Base-by-base conservation (phyloP, 2,888 invertebrate species). In the Nomada ruficornis region DNA sequence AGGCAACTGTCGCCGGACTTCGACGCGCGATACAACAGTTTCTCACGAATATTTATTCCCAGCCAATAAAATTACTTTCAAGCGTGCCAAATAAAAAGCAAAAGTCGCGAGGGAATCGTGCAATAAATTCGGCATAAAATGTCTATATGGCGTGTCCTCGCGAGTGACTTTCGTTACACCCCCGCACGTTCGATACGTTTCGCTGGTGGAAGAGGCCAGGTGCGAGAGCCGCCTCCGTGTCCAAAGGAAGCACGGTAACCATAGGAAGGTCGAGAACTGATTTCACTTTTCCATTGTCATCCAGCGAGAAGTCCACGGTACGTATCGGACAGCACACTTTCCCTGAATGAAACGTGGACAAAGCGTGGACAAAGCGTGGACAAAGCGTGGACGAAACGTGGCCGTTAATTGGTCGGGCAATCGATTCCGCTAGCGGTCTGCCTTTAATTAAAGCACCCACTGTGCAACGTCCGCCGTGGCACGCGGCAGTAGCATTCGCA, bases 231-330 rank as follows among this genome's bases (percentile, higher is more conserved):
- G 23, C 23, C 65, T 13, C 42, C 59, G 44, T 44, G 70, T 47
- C 62, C 64, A 54, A 76, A 76, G 60, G 68, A 80, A 65, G 47
- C 52, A 29, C 13, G 42, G 20, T 52, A 64, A 52, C 76, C 73
- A 44, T 29, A 68, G 73, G 13, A 64, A 80, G 50, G 75, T 44
- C 55, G 71, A 42, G 63, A 36, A 72, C 80, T 29, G 87, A 88
- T 91, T 91, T 91, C 90, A 90, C 91, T 90, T 91, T 90, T 89
- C 88, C 79, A 91, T 90, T 88, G 90, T 91, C 85, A 84, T 84
- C 80, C 62, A 36, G 44, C 64, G 77, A 73, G 82, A 59, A 72
- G 77, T 77, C 57, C 77, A 65, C 74, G 77, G 67, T 75, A 70
- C 75, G 74, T 71, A 69, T 65, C 72, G 80, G 80, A 77, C 81